These are phyloP conservation scores for Drosophila serrata DNA, from an alignment of 1,140 invertebrate species.

Conservation along the genomic window DNA sequence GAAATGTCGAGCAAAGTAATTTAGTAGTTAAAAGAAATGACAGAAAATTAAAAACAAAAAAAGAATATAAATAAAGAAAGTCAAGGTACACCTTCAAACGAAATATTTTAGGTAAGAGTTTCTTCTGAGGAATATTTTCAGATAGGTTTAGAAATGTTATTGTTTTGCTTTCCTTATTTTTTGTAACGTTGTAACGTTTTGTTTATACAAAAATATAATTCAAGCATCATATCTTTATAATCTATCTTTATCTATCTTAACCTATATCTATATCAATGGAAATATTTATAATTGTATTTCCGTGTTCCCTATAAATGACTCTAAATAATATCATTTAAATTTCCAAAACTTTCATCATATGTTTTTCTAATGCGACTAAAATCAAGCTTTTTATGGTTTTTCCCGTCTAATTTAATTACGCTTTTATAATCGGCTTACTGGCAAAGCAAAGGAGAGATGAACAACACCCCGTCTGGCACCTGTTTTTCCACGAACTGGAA, in stretches of 20 bases:
- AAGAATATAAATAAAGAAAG: not conserved
- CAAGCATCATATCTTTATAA: no score
- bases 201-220: no score
- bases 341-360: not conserved
- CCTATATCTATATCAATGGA: no score
- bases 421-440: slow-evolving; percentile 67
- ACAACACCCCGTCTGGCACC: slow-evolving; percentile 23
- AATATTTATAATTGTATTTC: no score
- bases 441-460: slow-evolving; percentile 4
- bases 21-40: not conserved
- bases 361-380: not conserved
- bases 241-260: no score
- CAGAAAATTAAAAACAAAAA: not conserved
- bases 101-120: no score
- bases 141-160: not conserved
- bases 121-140: not conserved
- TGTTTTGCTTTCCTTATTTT: no score
- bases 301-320: not conserved
- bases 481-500: slow-evolving; percentile 44
- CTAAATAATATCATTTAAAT: not conserved
- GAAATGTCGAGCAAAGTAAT: slow-evolving; percentile 15
- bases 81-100: not conserved
- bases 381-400: not conserved
- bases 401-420: slow-evolving; percentile 68
- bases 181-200: no score